Base-by-base conservation (phyloP, 2,888 invertebrate species). In the Nymphalis polychloros region DNA sequence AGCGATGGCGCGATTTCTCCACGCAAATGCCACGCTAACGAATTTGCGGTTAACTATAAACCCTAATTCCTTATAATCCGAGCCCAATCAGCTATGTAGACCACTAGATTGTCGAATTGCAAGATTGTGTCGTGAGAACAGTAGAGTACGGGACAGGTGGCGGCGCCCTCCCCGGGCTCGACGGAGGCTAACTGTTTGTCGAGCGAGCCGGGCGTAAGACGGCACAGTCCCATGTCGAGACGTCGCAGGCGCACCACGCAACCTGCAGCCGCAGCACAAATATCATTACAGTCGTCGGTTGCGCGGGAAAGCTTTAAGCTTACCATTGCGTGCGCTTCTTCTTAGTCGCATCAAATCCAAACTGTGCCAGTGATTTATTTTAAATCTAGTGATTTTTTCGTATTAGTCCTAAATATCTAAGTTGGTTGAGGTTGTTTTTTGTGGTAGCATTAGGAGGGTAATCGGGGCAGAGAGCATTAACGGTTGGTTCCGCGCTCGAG, bases 401-500 rank as follows among this genome's bases (percentile, higher is more conserved):
- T n/a, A 50, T 53, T 53, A 59, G 52, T 74, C 70, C 68, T 72
- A 77, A 70, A 65, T 71, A 72, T 69, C 65, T 69, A 63, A 55
- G 53, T 66, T 63, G 75, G 73, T 59, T 55, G 50, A 59, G 55
- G 27, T 77, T 76, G 77, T 78, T 85, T 89, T 89, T 88, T 83
- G 77, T 84, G 83, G 81, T 81, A 81, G 80, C 80, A 80, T 81
- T 82, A 83, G 88, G 85, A 88, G 86, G 84, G 89, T 91, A 91
- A 92, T 92, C 91, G 92, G 92, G 92, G 92, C 92, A 92, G 88
- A 92, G 88, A 92, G 85, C 81, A 83, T 90, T 92, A 92, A 92
- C 92, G 92, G 92, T 92, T 87, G 90, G 87, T 81, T 89, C 90
- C 86, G 89, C 92, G 90, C 87, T 92, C 89, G 86, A 90, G 88